These are phyloP conservation scores for Apis cerana DNA, from an alignment of 1,140 invertebrate species.

Conservation along the genomic window DNA sequence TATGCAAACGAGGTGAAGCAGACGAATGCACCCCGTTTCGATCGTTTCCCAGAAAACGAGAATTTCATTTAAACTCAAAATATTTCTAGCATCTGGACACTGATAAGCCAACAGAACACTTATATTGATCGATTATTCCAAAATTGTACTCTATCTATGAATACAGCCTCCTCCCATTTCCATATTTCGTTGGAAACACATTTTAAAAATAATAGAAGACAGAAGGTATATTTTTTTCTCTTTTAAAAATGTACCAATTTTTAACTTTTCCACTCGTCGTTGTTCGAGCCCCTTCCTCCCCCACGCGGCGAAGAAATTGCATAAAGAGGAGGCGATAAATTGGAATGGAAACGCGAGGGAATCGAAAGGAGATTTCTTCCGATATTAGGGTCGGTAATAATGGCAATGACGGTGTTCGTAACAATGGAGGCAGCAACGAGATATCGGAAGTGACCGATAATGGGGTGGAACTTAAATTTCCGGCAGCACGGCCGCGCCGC, in stretches of 20 bases:
- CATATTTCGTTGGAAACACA: too few species aligned
- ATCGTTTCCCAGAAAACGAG: neutral
- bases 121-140: neutral
- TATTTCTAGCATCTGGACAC: constrained; percentile 5
- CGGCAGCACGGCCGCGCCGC: constrained; percentile 32
- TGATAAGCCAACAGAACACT: neutral
- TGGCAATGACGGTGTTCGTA: constrained; percentile 47
- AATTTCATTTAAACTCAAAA: neutral
- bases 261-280: neutral
- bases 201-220: too few species aligned
- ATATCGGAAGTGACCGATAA: constrained; percentile 65
- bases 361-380: constrained; percentile 34
- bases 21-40: neutral
- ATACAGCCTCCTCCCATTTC: too few species aligned
- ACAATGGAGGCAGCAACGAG: constrained; percentile 46
- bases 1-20: neutral
- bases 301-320: neutral
- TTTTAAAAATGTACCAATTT: neutral
- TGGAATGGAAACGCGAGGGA: neutral
- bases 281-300: too few species aligned
- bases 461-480: constrained; percentile 62
- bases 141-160: neutral
- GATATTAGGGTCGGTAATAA: constrained; percentile 50
- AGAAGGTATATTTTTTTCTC: too few species aligned
- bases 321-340: neutral